phyloP scores from a whole-genome alignment of 2,113 vertebrate genomes.

The Nesogale talazaci region DNA sequence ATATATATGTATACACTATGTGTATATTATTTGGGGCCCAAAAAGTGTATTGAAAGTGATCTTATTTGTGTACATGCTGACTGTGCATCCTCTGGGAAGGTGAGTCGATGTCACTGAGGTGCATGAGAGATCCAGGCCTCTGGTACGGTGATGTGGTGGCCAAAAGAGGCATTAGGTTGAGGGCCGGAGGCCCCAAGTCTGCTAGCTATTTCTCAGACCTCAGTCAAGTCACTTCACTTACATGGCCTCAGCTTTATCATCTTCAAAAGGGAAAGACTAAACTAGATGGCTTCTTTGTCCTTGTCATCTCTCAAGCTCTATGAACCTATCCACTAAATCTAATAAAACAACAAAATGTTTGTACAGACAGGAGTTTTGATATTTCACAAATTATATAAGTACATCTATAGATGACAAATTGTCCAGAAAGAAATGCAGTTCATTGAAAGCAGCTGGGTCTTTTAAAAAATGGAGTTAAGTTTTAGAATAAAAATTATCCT shows the following conservation, averaged over 20 bases:
- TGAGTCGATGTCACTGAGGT: too few relatives aligned
- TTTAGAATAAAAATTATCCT: not conserved
- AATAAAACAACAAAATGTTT: not conserved
- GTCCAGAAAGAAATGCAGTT: not conserved
- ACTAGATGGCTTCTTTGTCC: not conserved
- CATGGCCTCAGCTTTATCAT: not conserved
- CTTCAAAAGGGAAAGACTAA: slow-evolving; percentile 4
- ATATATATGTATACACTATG: not conserved
- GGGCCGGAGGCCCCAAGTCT: not conserved
- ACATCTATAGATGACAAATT: not conserved
- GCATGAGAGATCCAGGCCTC: too few relatives aligned
- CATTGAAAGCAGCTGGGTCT: not conserved
- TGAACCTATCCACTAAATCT: not conserved
- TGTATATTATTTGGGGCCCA: not conserved
- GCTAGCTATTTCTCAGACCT: not conserved
- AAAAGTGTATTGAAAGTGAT: not conserved
- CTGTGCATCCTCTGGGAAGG: not conserved
- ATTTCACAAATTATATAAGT: not conserved
- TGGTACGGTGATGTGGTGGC: not conserved
- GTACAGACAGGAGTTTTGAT: not conserved
- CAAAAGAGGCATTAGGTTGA: not conserved
- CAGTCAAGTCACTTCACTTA: not conserved
- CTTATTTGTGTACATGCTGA: not conserved
- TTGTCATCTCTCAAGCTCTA: not conserved
- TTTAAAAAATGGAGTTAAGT: not conserved